Evolutionary conservation across 2,888 invertebrate genomes (phyloP), one percentile per base, ranked within the genome.

Genomic region (Lithophane leautieri): DNA sequence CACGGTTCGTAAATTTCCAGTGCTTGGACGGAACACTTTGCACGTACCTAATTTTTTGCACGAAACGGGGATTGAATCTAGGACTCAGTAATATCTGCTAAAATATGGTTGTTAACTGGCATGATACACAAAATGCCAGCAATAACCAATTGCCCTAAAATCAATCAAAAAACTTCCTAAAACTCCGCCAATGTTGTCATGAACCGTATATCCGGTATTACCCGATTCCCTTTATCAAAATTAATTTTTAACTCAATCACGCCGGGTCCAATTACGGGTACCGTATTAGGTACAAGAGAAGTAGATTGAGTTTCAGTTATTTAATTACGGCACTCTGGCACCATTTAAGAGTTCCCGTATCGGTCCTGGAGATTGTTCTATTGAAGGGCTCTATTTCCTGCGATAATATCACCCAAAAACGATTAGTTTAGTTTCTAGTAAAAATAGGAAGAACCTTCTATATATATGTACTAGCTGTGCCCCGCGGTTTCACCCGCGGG

Each of bases 301-400:
- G 52, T 42, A 58, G 61, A 86, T 82, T 78, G 76, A 73, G 71
- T 70, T 75, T 61, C 62, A 60, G 62, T 73, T 78, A 86, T 85
- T 86, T 78, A 81, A 86, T 86, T 79, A 86, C 14, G 73, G 54
- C 78, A 61, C 78, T 86, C 70, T 22, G 61, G 34, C 25, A 16
- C n/a, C 78, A 78, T 82, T 86, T 82, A 84, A 42, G 63, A 67
- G 71, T 52, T 61, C 25, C 54, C 61, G n/a, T 73, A 76, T 76
- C 54, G 68, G 56, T 72, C 2, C 28, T 65, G 19, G 44, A 47
- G 40, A 52, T 34, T 58, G 60, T 0, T 47, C 2, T 1, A 50
- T 44, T 50, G 47, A 40, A 47, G 11, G 22, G 65, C 12, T 25
- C 47, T 14, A 61, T 76, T 69, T 28, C 14, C 19, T 4, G 42